A percentile compares a stretch with the other conserved stretches of the same genome.
phyloP scores from a whole-genome alignment of 2,113 vertebrate genomes.

The Alaudala cheleensis region DNA sequence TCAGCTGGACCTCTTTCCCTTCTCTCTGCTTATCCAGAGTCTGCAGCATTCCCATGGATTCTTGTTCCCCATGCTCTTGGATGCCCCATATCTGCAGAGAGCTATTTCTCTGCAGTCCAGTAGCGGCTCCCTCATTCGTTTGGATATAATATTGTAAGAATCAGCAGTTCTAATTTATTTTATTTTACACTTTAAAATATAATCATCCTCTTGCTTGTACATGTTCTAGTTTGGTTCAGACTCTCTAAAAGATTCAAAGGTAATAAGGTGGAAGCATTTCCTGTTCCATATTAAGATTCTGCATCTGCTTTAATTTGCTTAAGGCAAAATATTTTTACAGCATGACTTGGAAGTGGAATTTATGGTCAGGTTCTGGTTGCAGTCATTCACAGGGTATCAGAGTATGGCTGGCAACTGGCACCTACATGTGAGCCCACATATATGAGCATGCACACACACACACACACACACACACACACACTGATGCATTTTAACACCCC shows the following conservation, averaged over 20 bases:
- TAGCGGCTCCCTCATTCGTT: neutral
- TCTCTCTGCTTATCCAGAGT: neutral
- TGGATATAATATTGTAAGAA: neutral
- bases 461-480: neutral
- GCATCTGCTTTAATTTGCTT: slow-evolving; percentile 29
- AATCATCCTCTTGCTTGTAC: neutral
- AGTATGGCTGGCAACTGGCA: neutral
- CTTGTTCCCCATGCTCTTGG: neutral
- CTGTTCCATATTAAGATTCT: neutral
- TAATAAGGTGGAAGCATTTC: neutral
- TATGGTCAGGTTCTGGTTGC: neutral
- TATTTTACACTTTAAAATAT: slow-evolving; percentile 27
- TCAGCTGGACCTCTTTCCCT: neutral
- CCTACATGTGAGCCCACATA: neutral
- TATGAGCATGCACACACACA: neutral
- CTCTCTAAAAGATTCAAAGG: neutral
- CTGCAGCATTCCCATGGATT: neutral
- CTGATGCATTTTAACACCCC: neutral
- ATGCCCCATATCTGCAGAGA: neutral
- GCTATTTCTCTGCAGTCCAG: neutral
- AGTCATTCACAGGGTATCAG: neutral
- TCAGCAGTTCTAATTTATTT: neutral
- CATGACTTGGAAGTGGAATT: neutral
- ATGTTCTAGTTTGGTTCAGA: neutral
- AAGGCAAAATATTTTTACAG: slow-evolving; percentile 14